These are phyloP conservation scores for Pipistrellus pygmaeus DNA, from an alignment of 2,797 vertebrate genomes.

Conservation along the genomic window DNA sequence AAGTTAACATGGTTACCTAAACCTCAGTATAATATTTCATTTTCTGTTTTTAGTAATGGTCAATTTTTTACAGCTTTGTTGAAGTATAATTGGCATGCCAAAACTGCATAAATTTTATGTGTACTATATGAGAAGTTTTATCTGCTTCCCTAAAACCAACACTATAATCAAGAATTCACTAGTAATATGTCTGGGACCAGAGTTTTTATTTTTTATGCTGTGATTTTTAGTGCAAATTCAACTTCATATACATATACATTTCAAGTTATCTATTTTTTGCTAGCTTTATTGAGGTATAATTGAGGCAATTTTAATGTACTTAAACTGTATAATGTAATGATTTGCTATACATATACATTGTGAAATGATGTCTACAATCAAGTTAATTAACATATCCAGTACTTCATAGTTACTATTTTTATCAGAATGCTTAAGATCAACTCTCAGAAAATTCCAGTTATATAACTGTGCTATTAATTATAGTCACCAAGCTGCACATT, in stretches of 20 bases:
- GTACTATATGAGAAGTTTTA: background rate
- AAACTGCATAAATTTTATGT: background rate
- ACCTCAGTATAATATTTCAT: background rate
- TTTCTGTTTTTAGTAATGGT: conserved; percentile 48
- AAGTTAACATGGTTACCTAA: conserved; percentile 43
- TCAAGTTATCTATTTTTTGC: background rate
- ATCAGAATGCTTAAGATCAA: background rate
- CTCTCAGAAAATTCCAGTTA: background rate
- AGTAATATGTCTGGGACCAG: background rate
- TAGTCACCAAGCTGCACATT: background rate
- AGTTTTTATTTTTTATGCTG: background rate
- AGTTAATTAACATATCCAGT: background rate
- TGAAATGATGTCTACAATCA: background rate
- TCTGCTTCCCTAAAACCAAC: background rate
- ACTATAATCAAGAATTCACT: background rate
- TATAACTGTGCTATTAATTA: background rate
- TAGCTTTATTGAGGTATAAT: background rate
- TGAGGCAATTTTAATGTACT: background rate
- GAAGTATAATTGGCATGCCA: background rate
- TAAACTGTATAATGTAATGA: background rate
- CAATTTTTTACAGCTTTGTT: conserved; percentile 4
- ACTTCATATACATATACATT: background rate
- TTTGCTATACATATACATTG: background rate
- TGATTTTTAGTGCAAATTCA: background rate
- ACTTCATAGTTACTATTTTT: background rate